Evolutionary conservation across 2,888 invertebrate genomes (phyloP), one percentile per base, ranked within the genome.

Genomic region (Punctoribates punctum): DNA sequence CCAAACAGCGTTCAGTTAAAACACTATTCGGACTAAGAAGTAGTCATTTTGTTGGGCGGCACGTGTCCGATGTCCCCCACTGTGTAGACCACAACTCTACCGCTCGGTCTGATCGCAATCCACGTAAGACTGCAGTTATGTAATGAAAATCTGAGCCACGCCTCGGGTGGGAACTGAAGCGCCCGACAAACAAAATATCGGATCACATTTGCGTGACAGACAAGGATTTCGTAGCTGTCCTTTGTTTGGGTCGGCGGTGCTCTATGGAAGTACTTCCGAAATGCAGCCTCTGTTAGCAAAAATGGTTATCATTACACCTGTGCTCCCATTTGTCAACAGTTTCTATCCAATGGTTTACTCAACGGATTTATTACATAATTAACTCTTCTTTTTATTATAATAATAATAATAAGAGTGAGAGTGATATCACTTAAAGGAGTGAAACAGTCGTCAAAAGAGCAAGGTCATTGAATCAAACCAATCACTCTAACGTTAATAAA

Each of bases 191-290:
- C 67, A 70, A 80, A 80, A 72, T 80, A 98, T 65, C 96, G 88
- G 82, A 99, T 99, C 27, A 99, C 98, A 85, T 99, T 99, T 4
- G 94, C 97, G 84, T 99, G 99, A 81, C 98, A 98, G 1, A 99
- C 96, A 75, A 98, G 86, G 60, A 99, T 83, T 48, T 96, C 96
- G 83, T 92, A 94, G 0, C 90, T 88, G 83, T 96, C 95, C 62
- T 90, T 86, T 1, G 88, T 87, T 84, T 98, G 96, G 0, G 87
- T 86, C 0, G 90, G 88, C 60, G 89, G 87, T 3, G 98, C 97
- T 73, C 99, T 88, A 84, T 97, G 89, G 84, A 99, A 93, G 85
- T 95, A 93, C 81, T 91, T 90, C 72, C 96, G 87, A 85, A 96
- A 99, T 0, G 92, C 99, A 0, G 96, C 94, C 85, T 98, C 62